phyloP scores from a whole-genome alignment of 2,113 vertebrate genomes.

The Nesospiza acunhae region DNA sequence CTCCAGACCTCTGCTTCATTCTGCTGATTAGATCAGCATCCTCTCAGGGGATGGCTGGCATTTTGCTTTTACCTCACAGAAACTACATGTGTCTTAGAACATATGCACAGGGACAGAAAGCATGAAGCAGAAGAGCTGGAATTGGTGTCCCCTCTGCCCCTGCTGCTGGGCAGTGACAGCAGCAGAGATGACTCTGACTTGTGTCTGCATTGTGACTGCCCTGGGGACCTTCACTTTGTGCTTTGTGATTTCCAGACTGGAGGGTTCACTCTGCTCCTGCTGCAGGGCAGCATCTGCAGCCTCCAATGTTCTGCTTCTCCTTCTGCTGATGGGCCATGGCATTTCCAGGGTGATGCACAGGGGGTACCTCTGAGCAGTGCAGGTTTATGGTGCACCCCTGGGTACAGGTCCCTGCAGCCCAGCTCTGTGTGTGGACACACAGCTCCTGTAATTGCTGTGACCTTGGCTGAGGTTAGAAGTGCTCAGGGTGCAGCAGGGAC shows the following conservation, averaged over 20 bases:
- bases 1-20: not conserved
- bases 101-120: not conserved
- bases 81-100: not conserved
- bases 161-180: not conserved
- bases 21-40: not conserved
- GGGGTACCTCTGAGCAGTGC: rapidly evolving
- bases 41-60: not conserved
- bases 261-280: not conserved
- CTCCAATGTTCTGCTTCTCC: not conserved
- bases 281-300: not conserved
- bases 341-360: not conserved
- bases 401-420: not conserved
- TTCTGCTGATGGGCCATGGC: not conserved
- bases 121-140: not conserved
- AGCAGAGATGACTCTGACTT: not conserved
- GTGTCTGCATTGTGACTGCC: not conserved
- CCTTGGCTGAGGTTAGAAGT: not conserved
- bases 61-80: not conserved
- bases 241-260: not conserved
- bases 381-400: not conserved
- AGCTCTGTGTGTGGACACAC: not conserved
- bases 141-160: not conserved
- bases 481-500: not conserved
- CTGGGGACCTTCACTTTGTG: not conserved
- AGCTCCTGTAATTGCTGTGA: not conserved